Percentiles rank a stretch among this genome's conserved stretches.
These are phyloP conservation scores for Esperia sulphurella DNA, from an alignment of 2,888 invertebrate genomes.

Conservation along the genomic window DNA sequence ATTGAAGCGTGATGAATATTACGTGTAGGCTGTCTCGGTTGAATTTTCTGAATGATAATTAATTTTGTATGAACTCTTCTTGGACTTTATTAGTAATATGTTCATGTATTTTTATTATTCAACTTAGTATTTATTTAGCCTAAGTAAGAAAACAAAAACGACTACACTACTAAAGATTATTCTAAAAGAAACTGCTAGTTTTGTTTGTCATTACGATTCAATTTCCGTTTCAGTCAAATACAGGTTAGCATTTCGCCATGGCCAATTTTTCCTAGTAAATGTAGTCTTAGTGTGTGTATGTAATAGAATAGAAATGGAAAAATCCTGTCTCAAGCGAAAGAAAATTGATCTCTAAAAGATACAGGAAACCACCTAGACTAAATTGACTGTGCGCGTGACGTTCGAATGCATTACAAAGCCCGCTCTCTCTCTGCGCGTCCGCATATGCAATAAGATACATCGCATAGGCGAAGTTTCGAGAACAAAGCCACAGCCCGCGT, in stretches of 20 bases:
- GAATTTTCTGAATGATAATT: conserved; percentile 66
- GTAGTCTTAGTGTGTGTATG: no score
- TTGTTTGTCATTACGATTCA: not conserved
- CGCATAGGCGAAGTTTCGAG: conserved; percentile 59
- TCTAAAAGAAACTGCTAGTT: not conserved
- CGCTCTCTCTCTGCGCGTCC: conserved; percentile 41
- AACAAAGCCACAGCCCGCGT: conserved; percentile 68
- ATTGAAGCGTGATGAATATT: conserved; percentile 76
- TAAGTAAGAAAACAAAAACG: not conserved
- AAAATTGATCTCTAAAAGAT: not conserved
- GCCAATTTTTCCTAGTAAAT: no score
- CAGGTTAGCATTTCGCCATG: no score
- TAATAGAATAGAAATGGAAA: no score
- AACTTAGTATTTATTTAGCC: no score
- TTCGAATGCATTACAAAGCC: conserved; percentile 27
- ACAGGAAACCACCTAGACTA: conserved; percentile 9
- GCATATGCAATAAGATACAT: conserved; percentile 66
- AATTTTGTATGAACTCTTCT: conserved; percentile 56
- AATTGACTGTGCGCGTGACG: conserved; percentile 23
- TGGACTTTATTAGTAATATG: no score
- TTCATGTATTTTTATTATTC: no score
- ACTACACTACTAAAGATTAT: not conserved
- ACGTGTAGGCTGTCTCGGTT: conserved; percentile 61
- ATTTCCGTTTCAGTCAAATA: not conserved
- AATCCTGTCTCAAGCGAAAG: no score